phyloP scores from a whole-genome alignment of 2,113 vertebrate species.

The Bungarus multicinctus region DNA sequence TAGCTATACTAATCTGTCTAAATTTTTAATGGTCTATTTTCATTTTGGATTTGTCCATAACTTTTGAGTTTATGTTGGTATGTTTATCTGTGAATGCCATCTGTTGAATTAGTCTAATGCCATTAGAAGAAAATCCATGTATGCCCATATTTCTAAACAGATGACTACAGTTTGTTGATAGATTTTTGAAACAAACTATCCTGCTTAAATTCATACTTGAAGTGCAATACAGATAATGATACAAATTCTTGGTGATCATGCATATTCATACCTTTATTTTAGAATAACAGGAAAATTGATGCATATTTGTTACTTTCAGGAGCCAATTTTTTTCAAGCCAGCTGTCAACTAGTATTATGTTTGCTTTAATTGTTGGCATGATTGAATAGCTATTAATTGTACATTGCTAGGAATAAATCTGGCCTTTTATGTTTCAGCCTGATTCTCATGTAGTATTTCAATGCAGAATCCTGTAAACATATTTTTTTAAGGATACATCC shows the following conservation, averaged over 20 bases:
- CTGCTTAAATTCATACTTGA: conserved; percentile 52
- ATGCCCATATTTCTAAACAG: conserved; percentile 51
- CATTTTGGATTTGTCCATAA: conserved; percentile 45
- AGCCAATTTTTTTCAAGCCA: conserved; percentile 40
- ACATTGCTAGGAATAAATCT: not conserved
- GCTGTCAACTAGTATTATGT: conserved; percentile 44
- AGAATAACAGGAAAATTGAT: conserved; percentile 46
- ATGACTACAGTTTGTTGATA: conserved; percentile 51
- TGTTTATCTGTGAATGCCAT: conserved; percentile 61
- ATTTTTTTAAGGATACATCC: conserved; percentile 6
- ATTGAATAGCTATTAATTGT: not conserved
- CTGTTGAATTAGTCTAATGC: conserved; percentile 60
- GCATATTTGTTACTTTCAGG: conserved; percentile 50
- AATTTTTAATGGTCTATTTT: conserved; percentile 47
- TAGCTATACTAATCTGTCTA: conserved; percentile 54
- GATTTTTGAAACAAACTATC: conserved; percentile 38
- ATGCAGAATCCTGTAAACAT: conserved; percentile 44
- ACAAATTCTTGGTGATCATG: conserved; percentile 51
- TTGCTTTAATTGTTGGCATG: not conserved
- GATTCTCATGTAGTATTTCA: conserved; percentile 45
- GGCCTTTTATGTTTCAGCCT: conserved; percentile 45
- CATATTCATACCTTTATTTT: conserved; percentile 46
- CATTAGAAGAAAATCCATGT: conserved; percentile 36
- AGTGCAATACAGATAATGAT: conserved; percentile 63
- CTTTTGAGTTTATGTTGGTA: conserved; percentile 58